Percentiles rank a stretch among this genome's conserved stretches.
Conservation (phyloP, 2,888 invertebrate species). For the Sphaerophoria rueppellii region DNA sequence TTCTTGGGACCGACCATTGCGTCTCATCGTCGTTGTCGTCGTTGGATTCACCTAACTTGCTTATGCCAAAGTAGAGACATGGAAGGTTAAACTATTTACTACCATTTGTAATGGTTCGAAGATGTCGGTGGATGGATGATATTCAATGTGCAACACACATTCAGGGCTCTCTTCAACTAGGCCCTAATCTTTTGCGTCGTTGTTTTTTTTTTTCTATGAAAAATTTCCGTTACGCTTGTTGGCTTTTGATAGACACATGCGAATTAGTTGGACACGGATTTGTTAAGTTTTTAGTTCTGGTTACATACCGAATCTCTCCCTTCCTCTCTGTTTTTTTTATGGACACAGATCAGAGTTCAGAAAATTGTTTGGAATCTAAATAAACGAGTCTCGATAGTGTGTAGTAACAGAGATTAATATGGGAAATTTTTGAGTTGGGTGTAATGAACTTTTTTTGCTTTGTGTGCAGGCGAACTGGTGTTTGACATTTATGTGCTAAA, state of each 20-base stretch:
- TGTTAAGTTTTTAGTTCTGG: conserved; percentile 39
- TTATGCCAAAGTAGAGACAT: conserved; percentile 66
- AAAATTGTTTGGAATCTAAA: conserved; percentile 56
- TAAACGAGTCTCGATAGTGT: conserved; percentile 17
- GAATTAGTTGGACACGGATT: conserved; percentile 71
- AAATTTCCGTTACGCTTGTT: conserved; percentile 68
- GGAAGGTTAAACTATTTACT: conserved; percentile 66
- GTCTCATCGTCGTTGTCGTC: conserved; percentile 13
- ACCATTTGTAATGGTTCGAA: conserved; percentile 63
- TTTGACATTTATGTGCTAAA: no score
- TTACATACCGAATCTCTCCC: conserved; percentile 1
- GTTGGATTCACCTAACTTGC: conserved; percentile 34
- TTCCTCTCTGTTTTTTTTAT: conserved; percentile 7
- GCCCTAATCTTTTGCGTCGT: conserved; percentile 31
- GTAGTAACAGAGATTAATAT: conserved; percentile 11
- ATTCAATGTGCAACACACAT: background rate
- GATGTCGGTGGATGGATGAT: conserved; percentile 2
- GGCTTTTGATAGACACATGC: conserved; percentile 70
- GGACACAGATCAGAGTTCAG: conserved; percentile 66
- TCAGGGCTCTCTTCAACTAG: conserved; percentile 3
- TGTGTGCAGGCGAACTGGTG: background rate
- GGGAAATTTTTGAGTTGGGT: conserved; percentile 2
- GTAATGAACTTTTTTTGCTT: conserved; percentile 13
- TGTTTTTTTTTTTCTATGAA: conserved; percentile 11
- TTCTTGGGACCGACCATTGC: background rate